Evolutionary conservation across 1,140 invertebrate species (phyloP), one percentile per base, ranked within the genome.

Genomic region (Conopomorpha cramerella): DNA sequence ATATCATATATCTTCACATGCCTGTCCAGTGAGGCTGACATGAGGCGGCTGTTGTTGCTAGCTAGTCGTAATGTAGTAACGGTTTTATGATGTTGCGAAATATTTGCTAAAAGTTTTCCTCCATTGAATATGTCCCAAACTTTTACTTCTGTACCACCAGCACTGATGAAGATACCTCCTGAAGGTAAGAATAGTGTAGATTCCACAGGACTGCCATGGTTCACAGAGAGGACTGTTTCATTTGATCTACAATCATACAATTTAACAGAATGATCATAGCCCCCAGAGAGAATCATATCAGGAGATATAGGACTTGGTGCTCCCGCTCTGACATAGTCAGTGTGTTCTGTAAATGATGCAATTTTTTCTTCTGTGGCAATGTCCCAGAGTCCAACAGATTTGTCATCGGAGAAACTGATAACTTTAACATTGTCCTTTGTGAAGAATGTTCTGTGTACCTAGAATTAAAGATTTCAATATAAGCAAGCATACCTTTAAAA

Each of bases 1-100:
- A 93, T 81, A 64, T 98, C 91, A 73, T 96, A 97, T 46, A 98
- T 86, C 81, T 98, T 98, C 0, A 98, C 88, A 78, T 97, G 93
- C 48, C 91, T 84, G 60, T 99, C 96, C 28, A 98, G 77, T 2
- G 93, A 95, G 3, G 87, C 93, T 6, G 95, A 96, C 43, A 98
- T 58, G 23, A 99, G 77, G 51, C 91, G 82, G 38, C 85, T 87
- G 15, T 88, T 88, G 58, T 93, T 86, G 14, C 86, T 90, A 13
- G 89, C 88, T 36, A 95, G 79, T 46, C 82, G 76, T 13, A 97
- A 51, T 46, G 87, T 88, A 2, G 93, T 97, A 1, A 98, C 86
- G 1, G 95, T 96, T 82, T 98, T 98, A 60, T 98, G 93, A 70
- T 98, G 89, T 58, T 92, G 86, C 27, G 86, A 85, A 50, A 95